Percentiles rank a stretch among this genome's conserved stretches.
Evolutionary conservation across 2,113 vertebrate species (phyloP).

Genomic region (Sinocyclocheilus anshuiensis): DNA sequence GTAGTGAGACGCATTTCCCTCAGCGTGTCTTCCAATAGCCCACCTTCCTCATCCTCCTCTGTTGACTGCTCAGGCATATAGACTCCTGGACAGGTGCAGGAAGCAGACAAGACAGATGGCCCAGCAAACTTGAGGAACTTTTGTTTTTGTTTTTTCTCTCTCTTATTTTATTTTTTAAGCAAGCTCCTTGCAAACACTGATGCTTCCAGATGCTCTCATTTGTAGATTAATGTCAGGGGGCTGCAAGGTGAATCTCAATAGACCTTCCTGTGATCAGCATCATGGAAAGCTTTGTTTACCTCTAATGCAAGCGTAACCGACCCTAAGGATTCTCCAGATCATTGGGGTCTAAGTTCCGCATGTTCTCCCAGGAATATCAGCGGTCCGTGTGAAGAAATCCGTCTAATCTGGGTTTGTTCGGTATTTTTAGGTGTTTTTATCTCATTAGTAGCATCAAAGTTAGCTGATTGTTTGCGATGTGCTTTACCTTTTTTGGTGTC

Average conservation of each 20-base stretch:
- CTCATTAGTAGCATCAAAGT: constrained; percentile 10
- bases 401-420: not conserved
- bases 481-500: not conserved
- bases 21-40: constrained; percentile 37
- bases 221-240: constrained; percentile 49
- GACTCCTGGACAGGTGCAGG: constrained; percentile 66
- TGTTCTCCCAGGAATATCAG: constrained; percentile 7
- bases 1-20: constrained; percentile 11
- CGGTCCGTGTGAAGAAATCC: not conserved
- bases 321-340: constrained; percentile 5
- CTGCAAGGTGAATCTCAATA: constrained; percentile 32
- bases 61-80: constrained; percentile 50
- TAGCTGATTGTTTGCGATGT: constrained; percentile 5
- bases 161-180: not conserved
- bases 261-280: constrained; percentile 1
- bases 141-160: constrained; percentile 55
- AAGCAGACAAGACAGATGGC: constrained; percentile 71
- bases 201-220: constrained; percentile 51
- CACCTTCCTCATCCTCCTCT: constrained; percentile 14
- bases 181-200: constrained; percentile 46
- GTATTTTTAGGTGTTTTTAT: constrained; percentile 3
- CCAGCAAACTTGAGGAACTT: constrained; percentile 64
- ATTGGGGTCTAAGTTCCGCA: not conserved
- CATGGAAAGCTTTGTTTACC: constrained; percentile 25
- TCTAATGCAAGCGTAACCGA: not conserved